Percentiles rank a stretch among this genome's conserved stretches.
phyloP scores from a whole-genome alignment of 2,888 invertebrate species.

The Periphyllus acericola region DNA sequence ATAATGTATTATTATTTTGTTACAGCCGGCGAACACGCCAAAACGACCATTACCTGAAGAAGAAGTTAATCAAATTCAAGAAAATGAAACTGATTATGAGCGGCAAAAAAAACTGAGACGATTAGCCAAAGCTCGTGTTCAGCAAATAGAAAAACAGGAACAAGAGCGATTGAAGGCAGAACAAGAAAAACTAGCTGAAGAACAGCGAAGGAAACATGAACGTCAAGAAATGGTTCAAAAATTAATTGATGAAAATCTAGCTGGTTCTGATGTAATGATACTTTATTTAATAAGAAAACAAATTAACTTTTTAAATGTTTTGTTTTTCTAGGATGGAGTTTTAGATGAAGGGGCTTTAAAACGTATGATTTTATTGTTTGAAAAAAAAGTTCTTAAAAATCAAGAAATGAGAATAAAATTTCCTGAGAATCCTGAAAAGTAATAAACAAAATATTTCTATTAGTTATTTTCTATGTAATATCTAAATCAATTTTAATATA shows the following conservation, averaged over 20 bases:
- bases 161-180: constrained; percentile 57
- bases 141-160: constrained; percentile 64
- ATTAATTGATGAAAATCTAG: constrained; percentile 55
- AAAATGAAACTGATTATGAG: constrained; percentile 72
- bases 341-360: constrained; percentile 90
- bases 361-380: constrained; percentile 89
- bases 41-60: constrained; percentile 77
- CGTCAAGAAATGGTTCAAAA: constrained; percentile 60
- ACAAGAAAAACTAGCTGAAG: constrained; percentile 53
- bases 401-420: constrained; percentile 99
- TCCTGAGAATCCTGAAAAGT: constrained; percentile 94
- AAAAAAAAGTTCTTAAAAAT: constrained; percentile 92
- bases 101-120: constrained; percentile 67
- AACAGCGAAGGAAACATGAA: constrained; percentile 57
- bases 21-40: constrained; percentile 83
- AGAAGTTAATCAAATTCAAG: constrained; percentile 72
- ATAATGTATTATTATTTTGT: constrained; percentile 61
- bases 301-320: not conserved
- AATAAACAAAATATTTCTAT: constrained; percentile 63
- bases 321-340: constrained; percentile 75
- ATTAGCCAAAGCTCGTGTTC: constrained; percentile 64
- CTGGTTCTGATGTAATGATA: constrained; percentile 41
- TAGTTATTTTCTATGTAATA: constrained; percentile 17
- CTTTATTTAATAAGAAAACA: not conserved
- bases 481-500: constrained; percentile 65